These are phyloP conservation scores for Microctonus brassicae DNA, from an alignment of 2,888 invertebrate species.

Conservation along the genomic window DNA sequence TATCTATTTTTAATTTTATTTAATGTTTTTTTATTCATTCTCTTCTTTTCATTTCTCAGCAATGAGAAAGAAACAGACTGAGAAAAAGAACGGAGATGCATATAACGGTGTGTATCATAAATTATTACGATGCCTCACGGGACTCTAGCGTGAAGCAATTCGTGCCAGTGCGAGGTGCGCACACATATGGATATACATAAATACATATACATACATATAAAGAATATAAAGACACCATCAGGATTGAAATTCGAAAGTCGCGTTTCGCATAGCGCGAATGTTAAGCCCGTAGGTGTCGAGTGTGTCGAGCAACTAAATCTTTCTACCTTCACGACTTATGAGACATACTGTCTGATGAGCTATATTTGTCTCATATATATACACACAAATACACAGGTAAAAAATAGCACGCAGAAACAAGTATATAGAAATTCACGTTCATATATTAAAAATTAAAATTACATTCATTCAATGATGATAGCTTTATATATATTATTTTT, in stretches of 20 bases:
- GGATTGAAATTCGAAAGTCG: conserved; percentile 44
- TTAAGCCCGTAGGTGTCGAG: conserved; percentile 3
- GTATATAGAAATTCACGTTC: conserved; percentile 25
- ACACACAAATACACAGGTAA: conserved; percentile 35
- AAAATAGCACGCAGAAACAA: not conserved
- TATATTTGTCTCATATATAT: conserved; percentile 41
- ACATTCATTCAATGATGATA: conserved; percentile 22
- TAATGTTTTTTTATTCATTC: no score
- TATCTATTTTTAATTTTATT: not conserved
- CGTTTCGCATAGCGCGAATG: conserved; percentile 31
- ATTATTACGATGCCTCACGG: conserved; percentile 26
- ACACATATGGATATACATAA: conserved; percentile 16
- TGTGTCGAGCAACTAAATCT: conserved; percentile 1
- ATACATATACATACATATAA: conserved; percentile 14
- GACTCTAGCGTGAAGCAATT: conserved; percentile 33
- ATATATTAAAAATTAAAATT: conserved; percentile 47
- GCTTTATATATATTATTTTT: not conserved
- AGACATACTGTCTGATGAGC: conserved; percentile 41
- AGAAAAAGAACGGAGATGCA: not conserved
- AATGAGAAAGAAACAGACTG: not conserved
- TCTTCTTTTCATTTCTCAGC: no score
- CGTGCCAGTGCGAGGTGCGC: conserved; percentile 1
- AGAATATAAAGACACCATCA: conserved; percentile 38
- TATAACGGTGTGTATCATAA: conserved; percentile 20
- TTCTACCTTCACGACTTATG: conserved; percentile 43